A percentile compares a stretch with the other conserved stretches of the same genome.
Conservation (phyloP, 2,888 invertebrate genomes). For the Entomobrya proxima region DNA sequence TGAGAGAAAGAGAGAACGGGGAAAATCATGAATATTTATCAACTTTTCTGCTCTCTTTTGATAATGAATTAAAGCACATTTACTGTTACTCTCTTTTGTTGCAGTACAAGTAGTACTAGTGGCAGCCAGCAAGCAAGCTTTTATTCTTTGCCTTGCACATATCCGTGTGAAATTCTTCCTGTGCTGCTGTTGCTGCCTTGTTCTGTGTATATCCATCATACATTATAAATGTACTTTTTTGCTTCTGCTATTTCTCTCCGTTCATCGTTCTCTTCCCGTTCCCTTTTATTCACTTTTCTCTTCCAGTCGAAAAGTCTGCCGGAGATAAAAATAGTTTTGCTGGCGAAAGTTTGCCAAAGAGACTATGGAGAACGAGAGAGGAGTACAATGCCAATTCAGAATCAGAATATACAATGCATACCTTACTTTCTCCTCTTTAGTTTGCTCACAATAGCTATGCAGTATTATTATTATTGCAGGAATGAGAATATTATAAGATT, state of each 20-base stretch:
- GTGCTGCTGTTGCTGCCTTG: background rate
- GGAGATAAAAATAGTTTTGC: background rate
- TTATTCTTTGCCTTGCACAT: too few species aligned
- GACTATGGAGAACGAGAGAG: background rate
- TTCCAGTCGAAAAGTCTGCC: background rate
- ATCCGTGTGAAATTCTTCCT: too few species aligned
- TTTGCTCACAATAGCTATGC: background rate
- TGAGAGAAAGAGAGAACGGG: background rate
- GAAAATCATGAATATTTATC: slow-evolving; percentile 66
- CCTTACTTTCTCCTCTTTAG: too few species aligned
- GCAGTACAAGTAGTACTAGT: background rate
- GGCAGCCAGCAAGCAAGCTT: background rate
- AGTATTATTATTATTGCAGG: too few species aligned
- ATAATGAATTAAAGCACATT: slow-evolving; percentile 65
- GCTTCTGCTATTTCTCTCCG: too few species aligned
- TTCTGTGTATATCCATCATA: background rate
- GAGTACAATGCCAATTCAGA: background rate
- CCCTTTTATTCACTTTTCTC: background rate
- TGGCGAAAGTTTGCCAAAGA: background rate
- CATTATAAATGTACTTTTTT: slow-evolving; percentile 5
- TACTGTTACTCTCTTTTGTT: background rate
- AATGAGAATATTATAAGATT: background rate
- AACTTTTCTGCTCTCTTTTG: slow-evolving; percentile 61
- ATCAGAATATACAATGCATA: too few species aligned
- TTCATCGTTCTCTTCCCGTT: too few species aligned